These are phyloP conservation scores for Andrena bicolor DNA, from an alignment of 2,888 invertebrate species.

Conservation along the genomic window DNA sequence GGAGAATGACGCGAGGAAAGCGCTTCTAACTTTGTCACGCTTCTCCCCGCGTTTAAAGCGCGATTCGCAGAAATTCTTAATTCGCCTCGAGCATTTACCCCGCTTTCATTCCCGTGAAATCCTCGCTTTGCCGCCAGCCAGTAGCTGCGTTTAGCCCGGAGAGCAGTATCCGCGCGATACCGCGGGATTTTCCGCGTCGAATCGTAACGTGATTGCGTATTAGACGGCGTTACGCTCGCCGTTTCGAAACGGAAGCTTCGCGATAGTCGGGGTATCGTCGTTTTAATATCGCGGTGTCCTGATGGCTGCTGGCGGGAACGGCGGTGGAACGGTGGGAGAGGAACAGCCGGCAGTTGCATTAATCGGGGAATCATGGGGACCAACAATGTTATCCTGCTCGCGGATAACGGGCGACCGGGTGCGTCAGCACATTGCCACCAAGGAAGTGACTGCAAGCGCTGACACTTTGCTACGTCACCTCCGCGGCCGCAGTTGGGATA, in stretches of 20 bases:
- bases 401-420: constrained; percentile 80
- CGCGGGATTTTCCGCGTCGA: constrained; percentile 47
- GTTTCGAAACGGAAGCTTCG: constrained; percentile 40
- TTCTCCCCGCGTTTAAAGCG: neutral
- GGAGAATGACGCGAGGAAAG: constrained; percentile 5
- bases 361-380: constrained; percentile 78
- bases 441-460: constrained; percentile 77
- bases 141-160: neutral
- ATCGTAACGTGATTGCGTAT: constrained; percentile 52
- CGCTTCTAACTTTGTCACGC: constrained; percentile 1
- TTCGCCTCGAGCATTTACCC: constrained; percentile 23
- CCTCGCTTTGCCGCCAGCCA: neutral
- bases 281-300: neutral
- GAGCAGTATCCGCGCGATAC: neutral
- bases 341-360: constrained; percentile 53
- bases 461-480: constrained; percentile 82
- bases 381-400: constrained; percentile 70
- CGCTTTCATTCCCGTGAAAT: constrained; percentile 28
- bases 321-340: neutral
- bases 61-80: constrained; percentile 6
- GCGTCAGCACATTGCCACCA: constrained; percentile 75
- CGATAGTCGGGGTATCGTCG: constrained; percentile 52
- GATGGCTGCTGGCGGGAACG: neutral
- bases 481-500: constrained; percentile 32
- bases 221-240: constrained; percentile 55